Evolutionary conservation across 2,888 invertebrate genomes (phyloP), one percentile per base, ranked within the genome.

Genomic region (Tyria jacobaeae): DNA sequence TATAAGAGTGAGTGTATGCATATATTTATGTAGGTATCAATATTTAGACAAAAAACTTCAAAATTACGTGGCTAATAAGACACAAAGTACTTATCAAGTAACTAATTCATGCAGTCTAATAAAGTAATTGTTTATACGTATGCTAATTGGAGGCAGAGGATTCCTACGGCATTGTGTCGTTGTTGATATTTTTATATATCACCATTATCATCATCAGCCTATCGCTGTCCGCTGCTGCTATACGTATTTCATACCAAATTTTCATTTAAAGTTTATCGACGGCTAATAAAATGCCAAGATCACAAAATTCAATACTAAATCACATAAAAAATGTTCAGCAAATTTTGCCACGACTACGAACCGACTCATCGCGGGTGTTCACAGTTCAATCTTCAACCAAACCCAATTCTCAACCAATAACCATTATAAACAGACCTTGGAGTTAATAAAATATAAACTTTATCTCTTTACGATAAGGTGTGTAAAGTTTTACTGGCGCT

Each of bases 311-410:
- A 35, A 44, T n/a, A 49, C 54, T 55, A 55, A 61, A 64, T 55
- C 60, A 54, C 63, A 53, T 60, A 37, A 64, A 70, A 68, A 71
- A 63, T 66, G 62, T 62, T 59, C 65, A 68, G 64, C 47, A 64
- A 76, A 68, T 73, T n/a, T n/a, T 60, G 62, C 68, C 66, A 67
- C 65, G 67, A 75, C 72, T 74, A 76, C 66, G 61, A 68, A 56
- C 47, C 67, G 60, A 70, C 60, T 69, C 63, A 64, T 60, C 68
- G 69, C 62, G 63, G 69, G 68, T 71, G 75, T 69, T 71, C 71
- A 68, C 72, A 71, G 71, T 74, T 79, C 75, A 73, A 79, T 76
- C 70, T 73, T 67, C 48, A 62, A 71, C 80, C 82, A 68, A 73
- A 68, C 70, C 82, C 75, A 84, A 84, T 83, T 73, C 62, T 57